Evolutionary conservation across 2,888 invertebrate species (phyloP).

Genomic region (Macaria liturata): DNA sequence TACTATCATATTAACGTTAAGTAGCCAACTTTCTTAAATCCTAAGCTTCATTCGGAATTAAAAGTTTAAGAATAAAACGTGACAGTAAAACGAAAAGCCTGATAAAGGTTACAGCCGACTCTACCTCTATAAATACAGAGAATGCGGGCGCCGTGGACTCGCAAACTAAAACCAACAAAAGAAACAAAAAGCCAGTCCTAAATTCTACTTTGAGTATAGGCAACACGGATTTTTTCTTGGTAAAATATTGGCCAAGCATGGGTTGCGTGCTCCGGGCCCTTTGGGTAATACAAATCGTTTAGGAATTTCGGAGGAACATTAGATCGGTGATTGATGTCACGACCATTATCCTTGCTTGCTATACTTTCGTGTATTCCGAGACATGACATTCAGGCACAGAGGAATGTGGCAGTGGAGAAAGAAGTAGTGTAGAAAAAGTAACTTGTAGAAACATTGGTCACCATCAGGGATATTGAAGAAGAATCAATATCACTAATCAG

Average conservation of each 20-base stretch:
- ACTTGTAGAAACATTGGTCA: too few relatives aligned
- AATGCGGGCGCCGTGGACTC: conserved; percentile 6
- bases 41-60: too few relatives aligned
- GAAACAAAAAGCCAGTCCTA: conserved; percentile 9
- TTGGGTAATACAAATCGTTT: conserved; percentile 44
- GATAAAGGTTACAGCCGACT: conserved; percentile 1
- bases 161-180: conserved; percentile 15
- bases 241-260: conserved; percentile 32
- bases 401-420: background rate
- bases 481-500: too few relatives aligned
- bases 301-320: conserved; percentile 38
- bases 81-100: background rate
- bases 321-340: conserved; percentile 42
- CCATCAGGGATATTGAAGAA: too few relatives aligned
- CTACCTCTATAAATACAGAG: background rate
- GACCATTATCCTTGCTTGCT: conserved; percentile 38
- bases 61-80: too few relatives aligned
- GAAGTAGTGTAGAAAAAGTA: too few relatives aligned
- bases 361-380: conserved; percentile 25
- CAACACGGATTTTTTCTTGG: conserved; percentile 32
- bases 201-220: conserved; percentile 11
- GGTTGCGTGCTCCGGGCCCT: conserved; percentile 44
- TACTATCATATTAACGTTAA: too few relatives aligned
- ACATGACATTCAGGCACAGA: conserved; percentile 15
- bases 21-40: too few relatives aligned